These are phyloP conservation scores for Pitta sordida DNA, from an alignment of 2,113 vertebrate species.

Conservation along the genomic window DNA sequence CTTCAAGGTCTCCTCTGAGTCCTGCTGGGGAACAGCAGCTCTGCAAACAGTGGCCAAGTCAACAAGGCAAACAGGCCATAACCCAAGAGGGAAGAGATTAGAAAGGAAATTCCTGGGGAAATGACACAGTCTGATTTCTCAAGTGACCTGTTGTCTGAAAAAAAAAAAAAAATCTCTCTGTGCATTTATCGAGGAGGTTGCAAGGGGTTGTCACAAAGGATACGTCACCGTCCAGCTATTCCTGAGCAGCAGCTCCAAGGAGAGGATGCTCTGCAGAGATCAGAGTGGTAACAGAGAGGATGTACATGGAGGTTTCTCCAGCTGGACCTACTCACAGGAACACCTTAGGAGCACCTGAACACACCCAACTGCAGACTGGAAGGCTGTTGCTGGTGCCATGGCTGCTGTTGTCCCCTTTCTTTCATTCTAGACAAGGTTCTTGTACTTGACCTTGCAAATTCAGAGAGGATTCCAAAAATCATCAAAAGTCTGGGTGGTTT, in stretches of 20 bases:
- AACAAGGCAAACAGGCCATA: fast-evolving
- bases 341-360: background rate
- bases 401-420: background rate
- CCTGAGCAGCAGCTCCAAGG: background rate
- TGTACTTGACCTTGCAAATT: background rate
- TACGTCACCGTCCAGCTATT: background rate
- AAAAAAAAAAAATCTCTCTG: background rate
- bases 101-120: background rate
- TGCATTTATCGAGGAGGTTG: background rate
- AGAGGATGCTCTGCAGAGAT: background rate
- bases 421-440: background rate
- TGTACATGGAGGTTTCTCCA: background rate
- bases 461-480: background rate
- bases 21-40: background rate
- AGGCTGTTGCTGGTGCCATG: background rate
- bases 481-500: background rate
- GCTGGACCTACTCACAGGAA: background rate
- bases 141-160: background rate
- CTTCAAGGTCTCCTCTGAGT: background rate
- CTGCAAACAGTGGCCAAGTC: background rate
- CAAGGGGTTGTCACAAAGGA: background rate
- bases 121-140: background rate
- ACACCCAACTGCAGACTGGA: background rate
- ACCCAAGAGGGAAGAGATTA: background rate
- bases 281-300: background rate